A percentile compares a stretch with the other conserved stretches of the same genome.
These are phyloP conservation scores for Pocillopora damicornis DNA, from an alignment of 64 coral and sea anemone species.

Conservation along the genomic window DNA sequence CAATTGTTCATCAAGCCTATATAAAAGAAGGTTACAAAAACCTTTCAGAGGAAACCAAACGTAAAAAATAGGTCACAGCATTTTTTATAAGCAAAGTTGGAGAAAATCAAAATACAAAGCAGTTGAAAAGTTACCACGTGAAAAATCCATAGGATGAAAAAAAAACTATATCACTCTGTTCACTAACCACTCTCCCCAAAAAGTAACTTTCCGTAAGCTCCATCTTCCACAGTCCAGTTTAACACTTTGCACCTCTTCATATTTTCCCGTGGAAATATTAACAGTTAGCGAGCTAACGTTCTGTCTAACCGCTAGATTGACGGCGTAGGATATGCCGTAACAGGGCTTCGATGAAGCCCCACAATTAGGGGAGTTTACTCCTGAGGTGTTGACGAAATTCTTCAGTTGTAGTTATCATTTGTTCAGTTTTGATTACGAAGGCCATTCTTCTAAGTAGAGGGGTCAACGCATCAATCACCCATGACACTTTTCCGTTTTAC, in stretches of 20 bases:
- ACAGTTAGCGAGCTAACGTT: background rate
- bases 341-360: background rate
- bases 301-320: background rate
- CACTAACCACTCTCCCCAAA: background rate
- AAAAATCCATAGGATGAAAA: too few relatives aligned
- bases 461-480: too few relatives aligned
- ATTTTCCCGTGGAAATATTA: background rate
- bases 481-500: too few relatives aligned
- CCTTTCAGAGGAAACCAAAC: background rate
- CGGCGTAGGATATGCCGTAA: conserved; percentile 1
- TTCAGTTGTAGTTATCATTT: too few relatives aligned
- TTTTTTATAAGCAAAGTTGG: too few relatives aligned
- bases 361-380: background rate
- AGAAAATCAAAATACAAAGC: too few relatives aligned
- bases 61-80: too few relatives aligned
- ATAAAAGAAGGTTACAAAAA: background rate
- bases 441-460: too few relatives aligned
- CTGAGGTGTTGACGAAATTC: background rate
- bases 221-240: conserved; percentile 14
- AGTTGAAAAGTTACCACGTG: too few relatives aligned
- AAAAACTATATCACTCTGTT: too few relatives aligned
- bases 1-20: background rate
- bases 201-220: conserved; percentile 9
- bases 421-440: too few relatives aligned
- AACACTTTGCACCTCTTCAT: background rate